These are phyloP conservation scores for Hemistola chrysoprasaria DNA, from an alignment of 2,888 invertebrate species.

Conservation along the genomic window DNA sequence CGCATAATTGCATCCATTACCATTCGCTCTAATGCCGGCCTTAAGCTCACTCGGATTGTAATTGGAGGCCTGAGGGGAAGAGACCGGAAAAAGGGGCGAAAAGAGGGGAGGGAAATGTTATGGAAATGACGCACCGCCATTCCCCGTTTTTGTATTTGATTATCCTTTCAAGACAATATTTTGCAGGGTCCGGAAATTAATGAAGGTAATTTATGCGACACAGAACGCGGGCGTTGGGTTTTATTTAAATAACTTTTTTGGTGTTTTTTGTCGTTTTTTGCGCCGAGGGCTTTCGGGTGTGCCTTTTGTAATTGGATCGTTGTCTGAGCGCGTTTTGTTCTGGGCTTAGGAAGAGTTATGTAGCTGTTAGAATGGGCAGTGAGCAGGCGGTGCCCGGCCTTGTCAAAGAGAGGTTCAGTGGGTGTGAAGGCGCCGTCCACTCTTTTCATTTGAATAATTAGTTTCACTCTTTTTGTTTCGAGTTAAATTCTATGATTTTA, in stretches of 20 bases:
- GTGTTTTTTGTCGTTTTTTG: conserved; percentile 47
- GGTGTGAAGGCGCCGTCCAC: conserved; percentile 1
- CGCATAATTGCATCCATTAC: conserved; percentile 55
- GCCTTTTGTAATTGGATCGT: conserved; percentile 76
- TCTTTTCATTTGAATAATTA: neutral
- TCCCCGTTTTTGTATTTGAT: conserved; percentile 82
- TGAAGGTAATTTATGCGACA: conserved; percentile 82
- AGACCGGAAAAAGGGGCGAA: conserved; percentile 71
- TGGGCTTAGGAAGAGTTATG: conserved; percentile 67
- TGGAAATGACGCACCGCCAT: conserved; percentile 82
- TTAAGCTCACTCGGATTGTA: conserved; percentile 76
- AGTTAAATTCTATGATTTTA: too few relatives aligned
- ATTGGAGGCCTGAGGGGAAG: conserved; percentile 76
- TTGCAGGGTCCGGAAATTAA: conserved; percentile 80
- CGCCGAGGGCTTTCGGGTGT: conserved; percentile 63
- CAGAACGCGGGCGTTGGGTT: conserved; percentile 64
- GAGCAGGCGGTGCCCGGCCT: neutral
- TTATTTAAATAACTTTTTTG: conserved; percentile 78
- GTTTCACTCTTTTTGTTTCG: too few relatives aligned
- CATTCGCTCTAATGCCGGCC: conserved; percentile 64
- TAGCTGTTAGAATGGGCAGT: conserved; percentile 61
- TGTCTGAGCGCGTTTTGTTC: conserved; percentile 53
- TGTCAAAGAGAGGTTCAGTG: conserved; percentile 7
- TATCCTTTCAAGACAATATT: conserved; percentile 83
- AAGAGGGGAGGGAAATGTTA: conserved; percentile 64